These are phyloP conservation scores for Dreissena polymorpha DNA, from an alignment of 1,140 invertebrate genomes.

Conservation along the genomic window DNA sequence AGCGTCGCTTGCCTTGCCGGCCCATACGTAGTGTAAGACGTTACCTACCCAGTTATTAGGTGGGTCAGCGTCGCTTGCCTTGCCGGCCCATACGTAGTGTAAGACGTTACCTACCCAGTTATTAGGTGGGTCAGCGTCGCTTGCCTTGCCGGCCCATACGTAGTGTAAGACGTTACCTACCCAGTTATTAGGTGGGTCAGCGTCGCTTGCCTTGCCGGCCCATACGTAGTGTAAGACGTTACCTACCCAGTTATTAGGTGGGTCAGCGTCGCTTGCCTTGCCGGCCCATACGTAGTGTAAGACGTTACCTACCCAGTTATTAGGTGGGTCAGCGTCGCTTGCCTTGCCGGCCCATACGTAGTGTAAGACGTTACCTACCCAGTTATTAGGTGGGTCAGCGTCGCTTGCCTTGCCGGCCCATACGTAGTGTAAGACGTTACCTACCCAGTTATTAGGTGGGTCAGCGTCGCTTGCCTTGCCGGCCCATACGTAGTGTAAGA, in stretches of 20 bases:
- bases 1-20: neutral
- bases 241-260: conserved; percentile 92
- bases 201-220: conserved; percentile 21
- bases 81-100: conserved; percentile 71
- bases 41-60: conserved; percentile 94
- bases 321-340: conserved; percentile 79
- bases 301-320: too few relatives aligned
- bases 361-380: too few relatives aligned
- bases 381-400: conserved; percentile 85
- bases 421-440: too few relatives aligned
- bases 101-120: too few relatives aligned
- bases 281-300: conserved; percentile 73
- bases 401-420: conserved; percentile 55
- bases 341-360: conserved; percentile 67
- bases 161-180: too few relatives aligned
- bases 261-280: neutral
- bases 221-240: too few relatives aligned
- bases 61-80: conserved; percentile 64
- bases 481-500: conserved; percentile 74
- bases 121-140: conserved; percentile 81
- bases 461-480: neutral
- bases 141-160: conserved; percentile 61
- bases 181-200: conserved; percentile 87
- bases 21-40: conserved; percentile 76
- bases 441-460: conserved; percentile 90